Conservation (phyloP, 2,797 vertebrate genomes). For the Selene dorsalis region DNA sequence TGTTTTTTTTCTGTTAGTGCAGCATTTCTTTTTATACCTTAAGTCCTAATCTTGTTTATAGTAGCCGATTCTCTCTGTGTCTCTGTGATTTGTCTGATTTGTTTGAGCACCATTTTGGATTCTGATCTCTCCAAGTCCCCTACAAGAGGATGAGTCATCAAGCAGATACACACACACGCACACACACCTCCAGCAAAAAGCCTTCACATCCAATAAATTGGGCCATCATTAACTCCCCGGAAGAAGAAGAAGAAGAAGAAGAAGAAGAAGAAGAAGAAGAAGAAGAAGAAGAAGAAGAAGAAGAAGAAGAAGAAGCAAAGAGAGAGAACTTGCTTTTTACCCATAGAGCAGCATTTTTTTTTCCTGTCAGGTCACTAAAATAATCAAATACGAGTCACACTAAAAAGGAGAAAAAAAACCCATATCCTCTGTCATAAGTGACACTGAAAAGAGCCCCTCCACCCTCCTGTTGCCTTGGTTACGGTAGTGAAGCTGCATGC, state of each 20-base stretch:
- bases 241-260: too few relatives aligned
- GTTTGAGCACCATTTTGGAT: constrained; percentile 38
- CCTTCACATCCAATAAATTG: constrained; percentile 43
- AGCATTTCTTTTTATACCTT: background rate
- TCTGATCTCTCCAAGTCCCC: constrained; percentile 26
- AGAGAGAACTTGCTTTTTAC: constrained; percentile 17
- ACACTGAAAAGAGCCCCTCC: constrained; percentile 8
- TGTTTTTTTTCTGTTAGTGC: background rate
- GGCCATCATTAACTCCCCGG: constrained; percentile 61
- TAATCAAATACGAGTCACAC: constrained; percentile 19
- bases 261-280: too few relatives aligned
- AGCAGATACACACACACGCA: constrained; percentile 17
- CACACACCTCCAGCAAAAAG: constrained; percentile 12
- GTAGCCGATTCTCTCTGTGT: background rate
- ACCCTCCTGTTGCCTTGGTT: constrained; percentile 75
- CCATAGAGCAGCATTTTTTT: background rate
- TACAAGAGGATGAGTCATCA: constrained; percentile 53
- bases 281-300: constrained; percentile 3
- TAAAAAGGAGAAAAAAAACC: constrained; percentile 21
- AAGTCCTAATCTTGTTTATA: background rate
- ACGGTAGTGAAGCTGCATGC: constrained; percentile 53
- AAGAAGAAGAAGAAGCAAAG: background rate
- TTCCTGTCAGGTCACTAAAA: constrained; percentile 27
- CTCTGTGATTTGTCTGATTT: background rate
- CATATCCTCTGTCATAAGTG: constrained; percentile 2